Evolutionary conservation across 2,113 vertebrate genomes (phyloP).

Genomic region (Hypomesus transpacificus): DNA sequence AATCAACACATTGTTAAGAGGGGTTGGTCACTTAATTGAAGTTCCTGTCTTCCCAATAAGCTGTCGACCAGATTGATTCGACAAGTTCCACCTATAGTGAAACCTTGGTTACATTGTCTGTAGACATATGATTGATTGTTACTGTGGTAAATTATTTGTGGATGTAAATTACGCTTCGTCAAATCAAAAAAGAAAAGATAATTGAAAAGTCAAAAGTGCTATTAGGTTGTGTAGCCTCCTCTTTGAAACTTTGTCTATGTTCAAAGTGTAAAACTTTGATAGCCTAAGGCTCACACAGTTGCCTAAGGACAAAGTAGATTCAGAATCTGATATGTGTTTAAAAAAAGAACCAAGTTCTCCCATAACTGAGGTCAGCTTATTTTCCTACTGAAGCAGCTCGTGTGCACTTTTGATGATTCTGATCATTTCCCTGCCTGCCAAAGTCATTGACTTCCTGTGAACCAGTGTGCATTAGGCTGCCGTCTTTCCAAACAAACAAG

Average conservation of each 20-base stretch:
- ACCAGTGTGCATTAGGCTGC: constrained; percentile 24
- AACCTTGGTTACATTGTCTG: constrained; percentile 47
- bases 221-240: too few species aligned
- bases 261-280: not conserved
- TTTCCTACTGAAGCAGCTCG: not conserved
- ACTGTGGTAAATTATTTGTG: too few species aligned
- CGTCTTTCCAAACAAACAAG: constrained; percentile 37
- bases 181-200: too few species aligned
- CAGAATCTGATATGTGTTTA: constrained; percentile 13
- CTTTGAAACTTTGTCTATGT: too few species aligned
- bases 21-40: constrained; percentile 63
- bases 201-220: too few species aligned
- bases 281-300: constrained; percentile 11
- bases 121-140: constrained; percentile 24
- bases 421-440: constrained; percentile 21
- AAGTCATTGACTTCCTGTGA: constrained; percentile 18
- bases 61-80: constrained; percentile 39
- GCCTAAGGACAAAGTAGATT: constrained; percentile 13
- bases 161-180: too few species aligned
- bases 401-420: not conserved
- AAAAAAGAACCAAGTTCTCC: not conserved
- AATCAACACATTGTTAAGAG: constrained; percentile 64
- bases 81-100: constrained; percentile 43
- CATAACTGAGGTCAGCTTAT: not conserved
- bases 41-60: constrained; percentile 62